These are phyloP conservation scores for Lampropteryx suffumata DNA, from an alignment of 2,888 invertebrate genomes.

Conservation along the genomic window DNA sequence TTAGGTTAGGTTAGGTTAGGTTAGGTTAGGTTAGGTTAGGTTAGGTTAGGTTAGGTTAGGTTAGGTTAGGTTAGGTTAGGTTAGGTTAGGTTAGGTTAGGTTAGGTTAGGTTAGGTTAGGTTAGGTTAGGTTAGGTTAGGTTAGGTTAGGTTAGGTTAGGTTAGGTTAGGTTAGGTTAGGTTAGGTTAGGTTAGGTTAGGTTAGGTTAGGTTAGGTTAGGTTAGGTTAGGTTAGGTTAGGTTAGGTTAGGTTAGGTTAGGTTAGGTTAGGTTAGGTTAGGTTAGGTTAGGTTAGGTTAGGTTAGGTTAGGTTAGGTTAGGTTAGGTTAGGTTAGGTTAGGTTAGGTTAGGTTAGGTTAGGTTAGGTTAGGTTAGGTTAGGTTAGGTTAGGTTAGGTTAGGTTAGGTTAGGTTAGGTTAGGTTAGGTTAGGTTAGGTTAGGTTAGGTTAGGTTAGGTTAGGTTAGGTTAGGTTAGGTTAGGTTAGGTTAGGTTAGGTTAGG, in stretches of 20 bases:
- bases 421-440: slow-evolving; percentile 25
- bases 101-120: slow-evolving; percentile 2
- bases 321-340: slow-evolving; percentile 31
- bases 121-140: not conserved
- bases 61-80: slow-evolving; percentile 1
- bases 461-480: not conserved
- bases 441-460: slow-evolving; percentile 23
- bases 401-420: slow-evolving; percentile 28
- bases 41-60: not conserved
- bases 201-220: slow-evolving; percentile 24
- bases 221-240: slow-evolving; percentile 17
- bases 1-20: slow-evolving; percentile 20
- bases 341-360: slow-evolving; percentile 28
- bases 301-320: slow-evolving; percentile 32
- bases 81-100: slow-evolving; percentile 4
- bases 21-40: slow-evolving; percentile 5
- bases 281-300: slow-evolving; percentile 37
- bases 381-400: slow-evolving; percentile 29
- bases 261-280: slow-evolving; percentile 38
- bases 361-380: slow-evolving; percentile 31
- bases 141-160: slow-evolving; percentile 33
- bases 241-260: slow-evolving; percentile 33
- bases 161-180: slow-evolving; percentile 29
- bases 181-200: slow-evolving; percentile 30
- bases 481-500: not conserved